A percentile compares a stretch with the other conserved stretches of the same genome.
Evolutionary conservation across 2,888 invertebrate genomes (phyloP).

Genomic region (Heliconius ethilla): DNA sequence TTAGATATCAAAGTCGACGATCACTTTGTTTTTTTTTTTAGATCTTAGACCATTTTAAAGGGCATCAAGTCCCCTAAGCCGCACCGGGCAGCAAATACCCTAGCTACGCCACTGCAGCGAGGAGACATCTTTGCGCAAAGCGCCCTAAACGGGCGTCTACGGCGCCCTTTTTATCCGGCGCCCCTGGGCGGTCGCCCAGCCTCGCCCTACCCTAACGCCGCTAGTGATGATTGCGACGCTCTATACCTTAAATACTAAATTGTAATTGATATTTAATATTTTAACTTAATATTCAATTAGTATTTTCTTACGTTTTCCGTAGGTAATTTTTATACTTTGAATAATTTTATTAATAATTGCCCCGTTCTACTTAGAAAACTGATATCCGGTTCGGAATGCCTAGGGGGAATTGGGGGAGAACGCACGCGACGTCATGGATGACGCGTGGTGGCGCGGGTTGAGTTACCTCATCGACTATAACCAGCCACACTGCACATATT

Average conservation of each 20-base stretch:
- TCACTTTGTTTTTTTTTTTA: too few species aligned
- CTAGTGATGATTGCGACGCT: too few species aligned
- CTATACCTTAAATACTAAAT: not conserved
- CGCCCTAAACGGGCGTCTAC: too few species aligned
- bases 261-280: not conserved
- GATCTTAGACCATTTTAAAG: too few species aligned
- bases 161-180: too few species aligned
- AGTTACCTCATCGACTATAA: conserved; percentile 33
- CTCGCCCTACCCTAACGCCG: too few species aligned
- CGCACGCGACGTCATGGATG: conserved; percentile 71
- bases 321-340: not conserved
- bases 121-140: too few species aligned
- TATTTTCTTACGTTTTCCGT: not conserved
- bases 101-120: too few species aligned
- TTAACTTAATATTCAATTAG: not conserved
- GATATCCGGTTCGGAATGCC: conserved; percentile 63
- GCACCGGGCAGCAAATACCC: too few species aligned
- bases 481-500: conserved; percentile 20
- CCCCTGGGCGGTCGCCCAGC: too few species aligned
- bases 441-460: conserved; percentile 43
- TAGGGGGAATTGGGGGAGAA: conserved; percentile 51
- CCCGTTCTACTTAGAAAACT: conserved; percentile 61
- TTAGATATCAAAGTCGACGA: too few species aligned
- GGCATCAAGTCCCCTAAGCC: too few species aligned
- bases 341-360: conserved; percentile 55